Base-by-base conservation (phyloP, 1,140 invertebrate genomes). In the Lucilia cuprina region DNA sequence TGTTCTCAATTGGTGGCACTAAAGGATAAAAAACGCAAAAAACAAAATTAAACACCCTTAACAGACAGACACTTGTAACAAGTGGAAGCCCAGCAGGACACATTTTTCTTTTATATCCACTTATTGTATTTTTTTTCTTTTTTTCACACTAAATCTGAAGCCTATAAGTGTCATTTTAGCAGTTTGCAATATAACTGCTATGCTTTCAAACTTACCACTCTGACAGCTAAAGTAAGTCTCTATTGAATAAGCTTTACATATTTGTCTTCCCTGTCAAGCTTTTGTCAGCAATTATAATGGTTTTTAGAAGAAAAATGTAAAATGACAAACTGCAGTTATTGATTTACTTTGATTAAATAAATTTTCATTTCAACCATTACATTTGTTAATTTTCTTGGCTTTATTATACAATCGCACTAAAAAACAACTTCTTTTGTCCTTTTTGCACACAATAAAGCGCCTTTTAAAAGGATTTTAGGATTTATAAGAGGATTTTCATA, bases 91-190 rank as follows among this genome's bases (percentile, higher is more conserved):
- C 13, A 60, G 19, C 65, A 70, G 65, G 19, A 70, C 19, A 70
- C 9, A 9, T 70, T 70, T 60, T 60, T 60, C 17, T 60, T 60
- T 14, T 41, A 41, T 41, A 41, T 3, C 41, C n/a, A n/a, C n/a
- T n/a, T 30, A 30, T 30, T 30, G 49, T 30, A 55, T 55, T 55
- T 55, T 55, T 5, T 14, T 55, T 55, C 17, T 5, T 14, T 55
- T 55, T 13, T 49, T 55, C 50, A 17, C 13, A 5, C 50, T 55
- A 17, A 21, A 21, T 17, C 5, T 70, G 19, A 70, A 70, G 65
- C 65, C 65, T 70, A 70, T 70, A 70, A 70, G 65, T 70, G 65
- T 70, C 65, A 70, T 70, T 70, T 21, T 41, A 41, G 41, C 41
- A 41, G 41, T 41, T 41, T 41, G 10, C 5, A 41, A 41, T 41